phyloP scores from a whole-genome alignment of 2,113 vertebrate genomes.

The Apeltes quadracus region DNA sequence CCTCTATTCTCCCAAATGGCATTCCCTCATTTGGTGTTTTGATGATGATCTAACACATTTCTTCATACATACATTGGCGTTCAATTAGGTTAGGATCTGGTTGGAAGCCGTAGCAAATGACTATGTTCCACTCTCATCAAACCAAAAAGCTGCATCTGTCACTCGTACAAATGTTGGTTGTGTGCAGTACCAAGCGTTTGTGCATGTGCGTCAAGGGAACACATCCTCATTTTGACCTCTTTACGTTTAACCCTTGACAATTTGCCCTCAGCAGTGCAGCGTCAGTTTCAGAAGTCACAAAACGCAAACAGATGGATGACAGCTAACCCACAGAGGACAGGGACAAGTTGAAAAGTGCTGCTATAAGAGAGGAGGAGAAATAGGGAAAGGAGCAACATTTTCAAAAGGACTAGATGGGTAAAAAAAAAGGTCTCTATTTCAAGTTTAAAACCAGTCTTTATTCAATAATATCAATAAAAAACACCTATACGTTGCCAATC shows the following conservation, averaged over 20 bases:
- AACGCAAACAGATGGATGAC: conserved; percentile 52
- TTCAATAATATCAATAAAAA: background rate
- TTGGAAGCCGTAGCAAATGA: background rate
- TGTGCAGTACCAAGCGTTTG: background rate
- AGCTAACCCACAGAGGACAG: conserved; percentile 26
- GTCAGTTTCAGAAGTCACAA: conserved; percentile 42
- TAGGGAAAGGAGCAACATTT: background rate
- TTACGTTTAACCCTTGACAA: conserved; percentile 28
- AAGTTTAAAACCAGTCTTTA: background rate
- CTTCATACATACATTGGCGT: background rate
- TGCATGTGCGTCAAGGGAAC: conserved; percentile 3
- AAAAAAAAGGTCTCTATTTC: background rate
- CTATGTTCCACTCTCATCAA: background rate
- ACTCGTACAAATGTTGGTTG: background rate
- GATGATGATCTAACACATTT: background rate
- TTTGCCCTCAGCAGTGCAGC: conserved; percentile 35
- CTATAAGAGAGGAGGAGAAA: background rate
- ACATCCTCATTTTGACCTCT: conserved; percentile 12
- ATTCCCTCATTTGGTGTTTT: background rate
- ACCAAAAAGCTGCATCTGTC: background rate
- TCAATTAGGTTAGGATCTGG: background rate
- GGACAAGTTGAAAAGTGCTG: conserved; percentile 7
- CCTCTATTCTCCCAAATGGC: background rate
- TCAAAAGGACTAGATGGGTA: background rate
- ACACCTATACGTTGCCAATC: background rate